Conservation (phyloP, 53 echinoderm and acorn worm genomes). For the Mesocentrotus franciscanus region DNA sequence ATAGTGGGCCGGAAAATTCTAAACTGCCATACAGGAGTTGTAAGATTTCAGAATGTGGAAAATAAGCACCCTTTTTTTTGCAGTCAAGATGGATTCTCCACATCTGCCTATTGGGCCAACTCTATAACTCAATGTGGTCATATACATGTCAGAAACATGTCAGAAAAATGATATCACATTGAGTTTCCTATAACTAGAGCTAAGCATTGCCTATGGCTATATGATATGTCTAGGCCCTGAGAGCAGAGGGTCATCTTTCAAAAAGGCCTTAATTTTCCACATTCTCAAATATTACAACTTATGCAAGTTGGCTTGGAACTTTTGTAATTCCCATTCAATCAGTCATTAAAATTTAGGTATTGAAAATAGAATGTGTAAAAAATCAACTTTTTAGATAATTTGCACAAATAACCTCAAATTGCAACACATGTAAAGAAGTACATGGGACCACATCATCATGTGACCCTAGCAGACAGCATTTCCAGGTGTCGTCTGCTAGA, state of each 20-base stretch:
- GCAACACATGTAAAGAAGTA: conserved; percentile 15
- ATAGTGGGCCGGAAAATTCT: background rate
- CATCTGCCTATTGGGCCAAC: background rate
- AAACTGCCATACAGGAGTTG: background rate
- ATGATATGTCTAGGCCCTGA: no score
- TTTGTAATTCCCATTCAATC: conserved; percentile 8
- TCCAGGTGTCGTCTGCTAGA: background rate
- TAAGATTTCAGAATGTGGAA: background rate
- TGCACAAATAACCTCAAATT: background rate
- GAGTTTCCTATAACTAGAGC: background rate
- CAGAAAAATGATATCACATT: background rate
- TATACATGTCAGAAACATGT: background rate
- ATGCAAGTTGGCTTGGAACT: conserved; percentile 15
- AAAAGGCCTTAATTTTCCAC: conserved; percentile 15
- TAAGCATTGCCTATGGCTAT: no score
- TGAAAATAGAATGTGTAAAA: conserved; percentile 15
- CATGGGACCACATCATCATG: background rate
- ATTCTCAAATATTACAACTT: conserved; percentile 3
- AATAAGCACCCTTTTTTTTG: background rate
- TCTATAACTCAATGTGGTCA: background rate
- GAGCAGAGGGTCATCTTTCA: background rate
- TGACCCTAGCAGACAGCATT: background rate
- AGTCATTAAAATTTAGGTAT: background rate
- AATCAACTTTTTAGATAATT: conserved; percentile 15
- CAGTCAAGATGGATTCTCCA: background rate